Percentiles rank a stretch among this genome's conserved stretches.
phyloP scores from a whole-genome alignment of 2,797 vertebrate genomes.

The Sebastes oblongus region DNA sequence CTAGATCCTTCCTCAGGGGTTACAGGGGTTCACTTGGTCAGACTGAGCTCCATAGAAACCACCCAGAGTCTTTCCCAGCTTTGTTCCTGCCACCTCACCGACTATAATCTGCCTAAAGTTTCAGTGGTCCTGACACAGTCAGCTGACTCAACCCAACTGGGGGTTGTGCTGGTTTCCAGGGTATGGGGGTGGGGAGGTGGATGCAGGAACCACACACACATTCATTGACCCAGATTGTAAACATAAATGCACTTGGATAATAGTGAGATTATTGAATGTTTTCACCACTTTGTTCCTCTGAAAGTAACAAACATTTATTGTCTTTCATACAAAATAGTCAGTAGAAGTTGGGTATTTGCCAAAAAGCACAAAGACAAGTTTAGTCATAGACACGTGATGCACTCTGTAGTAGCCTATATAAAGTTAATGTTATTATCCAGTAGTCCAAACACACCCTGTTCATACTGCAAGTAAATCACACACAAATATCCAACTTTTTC shows the following conservation, averaged over 20 bases:
- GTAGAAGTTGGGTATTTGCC: background rate
- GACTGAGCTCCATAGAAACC: slow-evolving; percentile 62
- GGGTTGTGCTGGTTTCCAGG: slow-evolving; percentile 26
- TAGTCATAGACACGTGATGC: slow-evolving; percentile 27
- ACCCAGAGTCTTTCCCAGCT: slow-evolving; percentile 43
- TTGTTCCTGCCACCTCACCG: slow-evolving; percentile 66
- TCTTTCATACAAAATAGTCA: background rate
- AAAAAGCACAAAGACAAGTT: slow-evolving; percentile 1
- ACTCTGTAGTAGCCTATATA: background rate
- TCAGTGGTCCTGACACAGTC: slow-evolving; percentile 45
- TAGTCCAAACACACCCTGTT: background rate
- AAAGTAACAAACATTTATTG: background rate
- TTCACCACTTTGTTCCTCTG: background rate
- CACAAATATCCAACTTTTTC: background rate
- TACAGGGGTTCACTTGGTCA: slow-evolving; percentile 60
- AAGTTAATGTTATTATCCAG: background rate
- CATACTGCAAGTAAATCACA: background rate
- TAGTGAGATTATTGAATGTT: background rate
- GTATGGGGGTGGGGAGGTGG: slow-evolving; percentile 27
- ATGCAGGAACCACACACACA: background rate
- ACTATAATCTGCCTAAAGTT: slow-evolving; percentile 52
- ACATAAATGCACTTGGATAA: background rate
- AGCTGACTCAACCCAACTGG: slow-evolving; percentile 60
- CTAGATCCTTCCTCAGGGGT: slow-evolving; percentile 46
- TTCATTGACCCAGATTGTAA: background rate